Evolutionary conservation across 2,797 vertebrate genomes (phyloP), one percentile per base, ranked within the genome.

Genomic region (Heterohyrax brucei): DNA sequence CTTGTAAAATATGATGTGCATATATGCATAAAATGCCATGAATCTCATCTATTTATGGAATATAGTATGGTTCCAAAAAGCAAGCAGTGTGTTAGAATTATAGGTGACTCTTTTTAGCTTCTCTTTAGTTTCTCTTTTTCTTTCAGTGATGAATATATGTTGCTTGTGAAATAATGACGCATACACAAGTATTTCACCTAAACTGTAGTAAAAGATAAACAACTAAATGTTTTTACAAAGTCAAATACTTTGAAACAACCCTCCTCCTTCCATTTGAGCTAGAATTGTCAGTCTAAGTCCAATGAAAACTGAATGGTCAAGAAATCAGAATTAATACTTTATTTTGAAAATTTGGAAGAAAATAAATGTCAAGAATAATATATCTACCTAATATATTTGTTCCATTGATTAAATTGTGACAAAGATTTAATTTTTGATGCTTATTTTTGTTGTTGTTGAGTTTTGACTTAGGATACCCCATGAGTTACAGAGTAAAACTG

Each of bases 321-420:
- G 4, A 82, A 73, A 68, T 56, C 44, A 70, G 39, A 24, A 61
- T 28, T 75, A 83, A 75, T 33, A 30, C 12, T 14, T 73, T 59
- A 77, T 64, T 85, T 90, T 93, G 50, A 50, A 80, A 78, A 81
- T 59, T 50, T 50, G 12, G 7, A 92, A 94, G 39, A 33, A 83
- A 91, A 64, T 7, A 10, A 46, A 75, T 87, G 30, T 87, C 14
- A 64, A 59, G 19, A 87, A 79, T 44, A 90, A 93, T 30, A 10
- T 48, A 64, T 84, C 4, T 85, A 85, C 22, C 48, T 19, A 73
- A 91, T 44, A 78, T 78, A 78, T 70, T 79, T 81, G 50, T 53
- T 93, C 83, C 26, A 39, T 86, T 94, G 80, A 76, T 19, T 77
- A 86, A 82, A 70, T 87, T 87, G n/a, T 8, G 78, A 21, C 3